Base-by-base conservation (phyloP, 1,140 invertebrate species). In the Atta colombica region DNA sequence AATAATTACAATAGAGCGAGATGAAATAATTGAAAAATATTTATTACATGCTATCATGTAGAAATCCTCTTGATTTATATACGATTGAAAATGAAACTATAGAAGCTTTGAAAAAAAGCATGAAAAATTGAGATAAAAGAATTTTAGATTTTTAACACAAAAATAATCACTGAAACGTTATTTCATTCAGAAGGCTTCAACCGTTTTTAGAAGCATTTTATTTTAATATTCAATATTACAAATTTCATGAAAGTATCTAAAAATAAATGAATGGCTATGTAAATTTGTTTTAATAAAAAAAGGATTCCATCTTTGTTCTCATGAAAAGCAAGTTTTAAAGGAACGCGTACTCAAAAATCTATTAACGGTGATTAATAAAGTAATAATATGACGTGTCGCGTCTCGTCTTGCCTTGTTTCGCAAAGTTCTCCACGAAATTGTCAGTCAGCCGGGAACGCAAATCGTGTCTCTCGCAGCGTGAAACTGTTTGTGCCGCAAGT, bases 401-500 rank as follows among this genome's bases (percentile, higher is more conserved):
- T 31, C 28, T 31, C 10, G 28, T n/a, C 39, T 45, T 18, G 21
- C 35, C 45, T n/a, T n/a, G 61, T 55, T 16, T 68, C n/a, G n/a
- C 25, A 16, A 71, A 71, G 49, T 81, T 71, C 35, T 31, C 51
- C 25, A 25, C 55, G 58, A 49, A 74, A 51, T 84, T 75, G 55
- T 49, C 69, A 81, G 65, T 81, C 51, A 45, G 51, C 51, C 25
- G 51, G 21, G 63, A 55, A 55, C 49, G 78, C 31, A 31, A 71
- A 45, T 71, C 65, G 49, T 16, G 31, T 55, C 63, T 81, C 49
- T 66, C 5, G 18, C 49, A n/a, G 14, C 14, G 18, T 25, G 45
- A 60, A 81, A 81, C 53, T 81, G 78, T 81, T 69, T 82, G 63
- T 25, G 28, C 63, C 53, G 28, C n/a, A 39, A 86, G 65, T 86